These are phyloP conservation scores for Craterocephalus amniculus DNA, from an alignment of 2,797 vertebrate genomes.

Conservation along the genomic window DNA sequence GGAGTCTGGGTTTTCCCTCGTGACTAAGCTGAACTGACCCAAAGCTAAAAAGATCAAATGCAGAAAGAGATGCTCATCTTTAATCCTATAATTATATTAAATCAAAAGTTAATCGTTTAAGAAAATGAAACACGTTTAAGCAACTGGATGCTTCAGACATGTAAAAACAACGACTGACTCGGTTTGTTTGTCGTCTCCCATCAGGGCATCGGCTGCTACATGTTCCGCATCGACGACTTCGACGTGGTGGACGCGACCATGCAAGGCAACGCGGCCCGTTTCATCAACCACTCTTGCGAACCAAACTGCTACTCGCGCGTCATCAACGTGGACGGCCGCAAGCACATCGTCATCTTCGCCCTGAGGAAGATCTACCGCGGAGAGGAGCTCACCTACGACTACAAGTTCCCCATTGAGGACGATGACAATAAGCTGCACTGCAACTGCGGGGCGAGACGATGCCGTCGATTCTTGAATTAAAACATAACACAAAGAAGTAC, in stretches of 20 bases:
- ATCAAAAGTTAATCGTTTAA: neutral
- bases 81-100: neutral
- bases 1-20: neutral
- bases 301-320: conserved; percentile 95
- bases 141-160: neutral
- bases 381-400: conserved; percentile 96
- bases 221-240: conserved; percentile 95
- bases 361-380: conserved; percentile 92
- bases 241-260: conserved; percentile 94
- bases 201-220: conserved; percentile 94
- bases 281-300: conserved; percentile 96
- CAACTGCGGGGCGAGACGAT: conserved; percentile 90
- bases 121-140: neutral
- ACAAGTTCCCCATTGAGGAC: conserved; percentile 97
- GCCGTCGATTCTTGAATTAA: conserved; percentile 92
- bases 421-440: conserved; percentile 91
- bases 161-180: neutral
- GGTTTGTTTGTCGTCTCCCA: neutral
- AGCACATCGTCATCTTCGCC: conserved; percentile 95
- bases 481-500: neutral
- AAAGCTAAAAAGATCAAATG: neutral
- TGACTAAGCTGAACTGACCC: neutral
- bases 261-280: conserved; percentile 92
- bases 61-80: neutral
- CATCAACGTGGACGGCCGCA: conserved; percentile 93